Percentiles rank a stretch among this genome's conserved stretches.
These are phyloP conservation scores for Channallabes apus DNA, from an alignment of 2,797 vertebrate genomes.

Conservation along the genomic window DNA sequence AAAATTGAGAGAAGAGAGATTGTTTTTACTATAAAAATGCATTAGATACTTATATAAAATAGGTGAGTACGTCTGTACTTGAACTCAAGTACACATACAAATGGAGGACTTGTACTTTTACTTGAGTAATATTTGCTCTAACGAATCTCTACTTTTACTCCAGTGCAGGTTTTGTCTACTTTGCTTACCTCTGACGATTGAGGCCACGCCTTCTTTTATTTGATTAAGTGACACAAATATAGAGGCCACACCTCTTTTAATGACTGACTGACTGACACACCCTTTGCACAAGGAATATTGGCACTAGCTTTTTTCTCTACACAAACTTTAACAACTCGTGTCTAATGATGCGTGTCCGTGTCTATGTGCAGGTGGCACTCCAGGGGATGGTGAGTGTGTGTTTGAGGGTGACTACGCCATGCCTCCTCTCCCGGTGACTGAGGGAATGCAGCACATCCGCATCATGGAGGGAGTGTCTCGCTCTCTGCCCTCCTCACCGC, in stretches of 20 bases:
- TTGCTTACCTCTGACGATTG: background rate
- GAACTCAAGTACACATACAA: too few species aligned
- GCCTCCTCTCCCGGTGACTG: constrained; percentile 80
- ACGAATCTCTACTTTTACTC: too few species aligned
- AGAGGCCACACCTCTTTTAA: background rate
- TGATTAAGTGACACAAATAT: background rate
- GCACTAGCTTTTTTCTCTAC: background rate
- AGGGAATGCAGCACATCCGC: constrained; percentile 91
- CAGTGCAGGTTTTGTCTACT: too few species aligned
- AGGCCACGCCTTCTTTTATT: background rate
- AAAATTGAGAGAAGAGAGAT: too few species aligned
- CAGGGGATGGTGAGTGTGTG: constrained; percentile 72
- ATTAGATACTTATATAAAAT: too few species aligned
- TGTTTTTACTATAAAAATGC: too few species aligned
- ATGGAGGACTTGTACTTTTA: too few species aligned
- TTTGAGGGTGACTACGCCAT: constrained; percentile 79
- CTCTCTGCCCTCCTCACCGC: constrained; percentile 87
- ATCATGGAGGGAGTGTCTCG: constrained; percentile 91
- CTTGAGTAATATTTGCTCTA: too few species aligned
- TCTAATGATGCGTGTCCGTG: constrained; percentile 6
- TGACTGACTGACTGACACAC: background rate
- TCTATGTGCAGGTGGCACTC: constrained; percentile 48
- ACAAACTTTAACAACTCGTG: background rate
- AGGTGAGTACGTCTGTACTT: too few species aligned
- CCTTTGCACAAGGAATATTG: background rate